Evolutionary conservation across 2,113 vertebrate species (phyloP), one percentile per base, ranked within the genome.

Genomic region (Perca fluviatilis): DNA sequence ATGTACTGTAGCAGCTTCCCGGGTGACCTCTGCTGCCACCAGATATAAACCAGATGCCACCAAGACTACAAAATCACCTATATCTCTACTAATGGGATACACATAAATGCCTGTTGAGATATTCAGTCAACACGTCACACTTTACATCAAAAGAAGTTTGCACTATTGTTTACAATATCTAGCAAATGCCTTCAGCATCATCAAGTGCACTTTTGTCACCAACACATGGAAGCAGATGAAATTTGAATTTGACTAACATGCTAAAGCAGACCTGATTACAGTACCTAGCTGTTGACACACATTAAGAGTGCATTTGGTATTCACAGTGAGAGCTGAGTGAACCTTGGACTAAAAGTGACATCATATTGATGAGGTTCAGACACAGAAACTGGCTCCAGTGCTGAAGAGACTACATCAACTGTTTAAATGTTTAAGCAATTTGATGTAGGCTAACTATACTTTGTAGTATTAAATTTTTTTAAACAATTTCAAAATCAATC

Each of bases 291-390:
- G 46, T 16, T 21, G 23, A 72, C 54, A 57, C 60, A 70, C 23
- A 70, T 1, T 7, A 0, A 64, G 6, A 0, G n/a, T 3, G 8
- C n/a, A 87, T 91, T 91, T 92, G 91, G 6, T 90, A 92, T 90
- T 91, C 91, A 94, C 93, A 94, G 70, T 69, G 19, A 58, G 30
- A 46, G 63, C n/a, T 69, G n/a, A 53, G 36, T 73, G 71, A 75
- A 82, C 53, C 14, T 54, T 63, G 43, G 43, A 69, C 73, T 47
- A 10, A 65, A 23, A 49, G 53, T 47, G n/a, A 33, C 23, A 33
- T 47, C 54, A 79, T 71, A 36, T 27, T 63, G 66, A 88, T 84
- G 74, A 77, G 36, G 27, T 46, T 19, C 33, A 66, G 25, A 54
- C 4, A 53, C 27, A 62, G 49, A 62, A 63, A 64, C 54, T 2